A percentile compares a stretch with the other conserved stretches of the same genome.
These are phyloP conservation scores for Progne subis DNA, from an alignment of 2,113 vertebrate genomes.

Conservation along the genomic window DNA sequence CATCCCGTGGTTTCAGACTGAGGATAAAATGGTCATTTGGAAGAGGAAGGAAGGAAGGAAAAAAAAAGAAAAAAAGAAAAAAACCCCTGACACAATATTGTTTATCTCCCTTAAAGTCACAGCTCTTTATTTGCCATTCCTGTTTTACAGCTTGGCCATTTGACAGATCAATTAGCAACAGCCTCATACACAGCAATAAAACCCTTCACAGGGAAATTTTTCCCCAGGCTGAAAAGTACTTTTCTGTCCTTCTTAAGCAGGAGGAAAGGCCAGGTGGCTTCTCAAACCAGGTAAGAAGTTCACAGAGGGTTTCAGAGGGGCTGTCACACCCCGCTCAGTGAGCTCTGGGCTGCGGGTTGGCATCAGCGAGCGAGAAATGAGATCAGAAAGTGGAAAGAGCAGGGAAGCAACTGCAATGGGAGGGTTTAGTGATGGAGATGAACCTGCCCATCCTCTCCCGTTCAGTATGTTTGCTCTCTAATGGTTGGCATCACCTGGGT, in stretches of 20 bases:
- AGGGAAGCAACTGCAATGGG: not conserved
- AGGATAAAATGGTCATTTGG: conserved; percentile 68
- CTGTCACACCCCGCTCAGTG: fast-evolving
- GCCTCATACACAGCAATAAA: not conserved
- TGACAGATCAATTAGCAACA: conserved; percentile 16
- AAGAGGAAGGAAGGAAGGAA: conserved; percentile 22
- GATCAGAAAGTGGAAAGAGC: not conserved
- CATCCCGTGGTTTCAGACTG: conserved; percentile 54
- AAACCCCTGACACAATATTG: not conserved
- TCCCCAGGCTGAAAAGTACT: not conserved
- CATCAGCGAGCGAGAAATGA: not conserved
- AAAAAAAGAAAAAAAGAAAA: not conserved
- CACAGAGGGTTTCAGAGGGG: not conserved
- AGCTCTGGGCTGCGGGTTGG: not conserved
- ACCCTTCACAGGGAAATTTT: not conserved
- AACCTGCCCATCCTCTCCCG: not conserved
- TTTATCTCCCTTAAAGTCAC: conserved; percentile 36
- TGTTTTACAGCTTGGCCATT: not conserved
- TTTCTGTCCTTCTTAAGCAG: not conserved
- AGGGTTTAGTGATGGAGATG: not conserved
- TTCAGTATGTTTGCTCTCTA: not conserved
- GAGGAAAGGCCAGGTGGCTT: not conserved
- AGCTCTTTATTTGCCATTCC: not conserved
- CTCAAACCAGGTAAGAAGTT: not conserved
- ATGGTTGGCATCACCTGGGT: not conserved